Conservation (phyloP, 2,888 invertebrate genomes). For the Dolomedes plantarius region DNA sequence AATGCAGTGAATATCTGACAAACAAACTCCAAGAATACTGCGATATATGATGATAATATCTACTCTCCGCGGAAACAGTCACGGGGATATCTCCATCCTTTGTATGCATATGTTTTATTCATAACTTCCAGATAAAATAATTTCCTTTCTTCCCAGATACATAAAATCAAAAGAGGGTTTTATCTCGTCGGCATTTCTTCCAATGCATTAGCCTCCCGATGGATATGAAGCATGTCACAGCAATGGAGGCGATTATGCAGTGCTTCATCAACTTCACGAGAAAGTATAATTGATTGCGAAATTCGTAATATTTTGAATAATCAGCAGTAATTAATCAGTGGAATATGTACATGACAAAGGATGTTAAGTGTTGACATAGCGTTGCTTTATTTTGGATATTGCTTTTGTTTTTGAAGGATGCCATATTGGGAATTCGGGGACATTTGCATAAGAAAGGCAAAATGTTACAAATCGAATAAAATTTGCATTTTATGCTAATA, state of each 20-base stretch:
- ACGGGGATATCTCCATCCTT: background rate
- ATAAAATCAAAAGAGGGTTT: background rate
- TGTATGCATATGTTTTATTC: conserved; percentile 1
- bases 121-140: background rate
- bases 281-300: background rate
- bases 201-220: background rate
- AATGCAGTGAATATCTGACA: background rate
- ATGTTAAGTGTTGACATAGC: too few relatives aligned
- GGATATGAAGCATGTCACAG: background rate
- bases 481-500: too few relatives aligned
- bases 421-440: too few relatives aligned
- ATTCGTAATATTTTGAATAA: too few relatives aligned
- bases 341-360: too few relatives aligned
- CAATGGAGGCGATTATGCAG: background rate
- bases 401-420: too few relatives aligned
- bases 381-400: too few relatives aligned
- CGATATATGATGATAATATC: background rate
- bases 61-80: background rate
- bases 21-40: background rate
- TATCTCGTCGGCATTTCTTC: background rate
- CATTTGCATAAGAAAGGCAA: too few relatives aligned
- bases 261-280: background rate
- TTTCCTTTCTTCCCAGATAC: conserved; percentile 2
- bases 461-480: too few relatives aligned
- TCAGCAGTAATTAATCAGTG: too few relatives aligned